Evolutionary conservation across 2,888 invertebrate genomes (phyloP), one percentile per base, ranked within the genome.

Genomic region (Zaprionus lineosus): DNA sequence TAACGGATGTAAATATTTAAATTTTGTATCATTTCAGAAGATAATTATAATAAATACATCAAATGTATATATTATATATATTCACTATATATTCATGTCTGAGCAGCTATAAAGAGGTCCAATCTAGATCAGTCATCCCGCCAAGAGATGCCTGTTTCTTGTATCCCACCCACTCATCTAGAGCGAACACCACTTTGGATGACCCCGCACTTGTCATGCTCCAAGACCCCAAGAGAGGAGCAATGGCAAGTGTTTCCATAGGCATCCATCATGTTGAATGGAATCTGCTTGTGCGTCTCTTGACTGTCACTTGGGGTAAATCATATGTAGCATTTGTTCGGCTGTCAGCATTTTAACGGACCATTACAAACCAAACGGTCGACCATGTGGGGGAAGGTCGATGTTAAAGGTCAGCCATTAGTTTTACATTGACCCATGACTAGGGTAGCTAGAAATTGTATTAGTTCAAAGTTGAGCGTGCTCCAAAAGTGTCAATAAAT

Each of bases 391-490:
- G 29, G 40, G 46, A 40, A 37, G 61, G 59, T 73, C 77, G 68
- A 34, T 9, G 28, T 1, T 24, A 44, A 53, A 59, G 82, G 78
- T 77, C 74, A 77, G n/a, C 16, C 40, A 28, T 26, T 41, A 69
- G 57, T 70, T 59, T 47, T 24, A 1, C 21, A n/a, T 8, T 41
- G 26, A 21, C 21, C 11, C 24, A n/a, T 19, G 24, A 9, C 7
- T 9, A 16, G 11, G 28, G 8, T 16, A n/a, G 8, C 11, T n/a
- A n/a, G n/a, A n/a, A n/a, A n/a, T n/a, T n/a, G 2, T 21, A 50
- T 52, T 55, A 31, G 74, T 69, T 74, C 78, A 82, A 77, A 75
- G 74, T 82, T 76, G 74, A 78, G 58, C 58, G 64, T 7, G 33
- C 57, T 52, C 41, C 11, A 28, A 28, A 37, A 37, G 34, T 36